Conservation (phyloP, 2,113 vertebrate genomes). For the Sinosuthora webbiana region DNA sequence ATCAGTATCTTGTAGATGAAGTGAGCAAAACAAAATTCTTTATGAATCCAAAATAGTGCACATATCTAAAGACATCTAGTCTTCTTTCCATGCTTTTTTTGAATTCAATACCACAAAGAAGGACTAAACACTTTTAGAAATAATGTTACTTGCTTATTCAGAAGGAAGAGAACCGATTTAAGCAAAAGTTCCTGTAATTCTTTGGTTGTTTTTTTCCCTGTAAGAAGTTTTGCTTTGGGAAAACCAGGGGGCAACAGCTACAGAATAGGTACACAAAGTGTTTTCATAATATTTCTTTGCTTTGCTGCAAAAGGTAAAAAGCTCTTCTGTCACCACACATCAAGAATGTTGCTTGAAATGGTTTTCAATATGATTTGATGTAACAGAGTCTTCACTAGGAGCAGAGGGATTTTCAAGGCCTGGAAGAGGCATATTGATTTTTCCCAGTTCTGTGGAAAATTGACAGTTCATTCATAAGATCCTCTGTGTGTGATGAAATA, state of each 20-base stretch:
- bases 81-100: neutral
- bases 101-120: neutral
- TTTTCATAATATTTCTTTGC: neutral
- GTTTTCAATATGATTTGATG: slow-evolving; percentile 29
- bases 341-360: neutral
- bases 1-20: neutral
- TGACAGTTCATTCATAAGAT: slow-evolving; percentile 64
- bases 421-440: slow-evolving; percentile 62
- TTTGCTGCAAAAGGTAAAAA: neutral
- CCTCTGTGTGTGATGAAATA: slow-evolving; percentile 30
- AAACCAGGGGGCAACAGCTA: neutral
- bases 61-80: neutral
- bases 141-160: neutral
- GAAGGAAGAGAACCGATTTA: neutral
- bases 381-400: slow-evolving; percentile 26
- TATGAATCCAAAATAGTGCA: neutral
- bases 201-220: neutral
- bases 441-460: slow-evolving; percentile 53
- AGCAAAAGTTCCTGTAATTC: neutral
- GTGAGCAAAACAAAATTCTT: neutral
- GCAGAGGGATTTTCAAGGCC: slow-evolving; percentile 52
- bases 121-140: neutral
- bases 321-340: neutral
- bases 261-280: neutral
- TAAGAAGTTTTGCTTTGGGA: neutral